Conservation (phyloP, 1,140 invertebrate species). For the Helicoverpa armigera region DNA sequence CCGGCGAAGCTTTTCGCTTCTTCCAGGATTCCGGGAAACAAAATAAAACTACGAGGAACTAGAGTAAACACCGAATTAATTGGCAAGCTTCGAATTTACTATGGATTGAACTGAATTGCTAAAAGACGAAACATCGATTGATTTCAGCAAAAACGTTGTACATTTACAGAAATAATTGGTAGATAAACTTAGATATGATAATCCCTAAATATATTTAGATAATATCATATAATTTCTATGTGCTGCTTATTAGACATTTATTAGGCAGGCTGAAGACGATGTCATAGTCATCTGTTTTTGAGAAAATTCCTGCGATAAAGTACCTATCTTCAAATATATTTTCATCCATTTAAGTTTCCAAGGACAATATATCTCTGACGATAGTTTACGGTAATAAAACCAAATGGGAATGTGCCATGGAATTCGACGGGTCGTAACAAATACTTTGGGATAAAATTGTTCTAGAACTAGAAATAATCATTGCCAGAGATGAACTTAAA, state of each 20-base stretch:
- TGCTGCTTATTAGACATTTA: neutral
- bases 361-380: constrained; percentile 18
- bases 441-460: constrained; percentile 29
- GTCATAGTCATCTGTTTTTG: constrained; percentile 42
- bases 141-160: neutral
- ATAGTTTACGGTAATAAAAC: constrained; percentile 50
- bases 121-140: neutral
- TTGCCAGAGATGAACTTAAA: neutral
- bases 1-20: neutral
- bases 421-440: constrained; percentile 25
- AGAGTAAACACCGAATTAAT: constrained; percentile 23
- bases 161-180: too few species aligned
- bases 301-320: neutral
- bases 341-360: constrained; percentile 31
- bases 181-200: too few species aligned
- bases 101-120: constrained; percentile 39
- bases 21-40: constrained; percentile 23
- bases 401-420: constrained; percentile 38
- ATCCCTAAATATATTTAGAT: too few species aligned
- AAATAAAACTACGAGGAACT: constrained; percentile 33
- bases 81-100: constrained; percentile 36
- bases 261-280: constrained; percentile 46
- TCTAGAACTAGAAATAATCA: constrained; percentile 5
- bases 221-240: too few species aligned
- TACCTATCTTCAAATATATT: constrained; percentile 37